Evolutionary conservation across 2,888 invertebrate genomes (phyloP).

Genomic region (Ferrisia virgata): DNA sequence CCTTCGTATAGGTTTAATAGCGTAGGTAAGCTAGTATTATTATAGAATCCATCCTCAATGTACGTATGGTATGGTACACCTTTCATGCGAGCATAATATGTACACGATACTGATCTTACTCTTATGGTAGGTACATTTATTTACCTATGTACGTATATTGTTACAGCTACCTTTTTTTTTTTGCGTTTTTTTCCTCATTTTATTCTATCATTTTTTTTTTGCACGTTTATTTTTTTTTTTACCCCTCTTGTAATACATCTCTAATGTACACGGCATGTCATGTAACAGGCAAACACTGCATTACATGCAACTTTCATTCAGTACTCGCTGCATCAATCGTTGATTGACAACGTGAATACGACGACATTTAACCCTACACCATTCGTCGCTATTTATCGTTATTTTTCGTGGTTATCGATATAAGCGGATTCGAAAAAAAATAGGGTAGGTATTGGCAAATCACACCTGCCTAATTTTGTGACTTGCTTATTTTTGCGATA

Average conservation of each 20-base stretch:
- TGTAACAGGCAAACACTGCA: conserved; percentile 19
- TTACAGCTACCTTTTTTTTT: neutral
- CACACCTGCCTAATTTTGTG: conserved; percentile 31
- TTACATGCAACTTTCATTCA: conserved; percentile 44
- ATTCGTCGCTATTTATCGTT: conserved; percentile 19
- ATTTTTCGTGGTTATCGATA: conserved; percentile 18
- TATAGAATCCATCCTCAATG: neutral
- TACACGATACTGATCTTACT: conserved; percentile 33
- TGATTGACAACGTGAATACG: conserved; percentile 42
- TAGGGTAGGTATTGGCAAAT: conserved; percentile 18
- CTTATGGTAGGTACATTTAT: neutral
- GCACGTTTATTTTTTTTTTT: conserved; percentile 12
- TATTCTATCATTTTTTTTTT: neutral
- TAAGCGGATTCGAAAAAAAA: neutral
- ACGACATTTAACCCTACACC: conserved; percentile 31
- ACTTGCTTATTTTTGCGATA: conserved; percentile 17
- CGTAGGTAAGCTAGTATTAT: neutral
- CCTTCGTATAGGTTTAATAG: neutral
- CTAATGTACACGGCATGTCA: neutral
- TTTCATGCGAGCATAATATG: neutral
- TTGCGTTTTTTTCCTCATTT: neutral
- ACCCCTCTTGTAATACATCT: neutral
- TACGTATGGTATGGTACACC: neutral
- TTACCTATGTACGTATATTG: neutral
- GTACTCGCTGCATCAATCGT: conserved; percentile 20